Evolutionary conservation across 1,140 invertebrate genomes (phyloP), one percentile per base, ranked within the genome.

Genomic region (Drosophila repleta): DNA sequence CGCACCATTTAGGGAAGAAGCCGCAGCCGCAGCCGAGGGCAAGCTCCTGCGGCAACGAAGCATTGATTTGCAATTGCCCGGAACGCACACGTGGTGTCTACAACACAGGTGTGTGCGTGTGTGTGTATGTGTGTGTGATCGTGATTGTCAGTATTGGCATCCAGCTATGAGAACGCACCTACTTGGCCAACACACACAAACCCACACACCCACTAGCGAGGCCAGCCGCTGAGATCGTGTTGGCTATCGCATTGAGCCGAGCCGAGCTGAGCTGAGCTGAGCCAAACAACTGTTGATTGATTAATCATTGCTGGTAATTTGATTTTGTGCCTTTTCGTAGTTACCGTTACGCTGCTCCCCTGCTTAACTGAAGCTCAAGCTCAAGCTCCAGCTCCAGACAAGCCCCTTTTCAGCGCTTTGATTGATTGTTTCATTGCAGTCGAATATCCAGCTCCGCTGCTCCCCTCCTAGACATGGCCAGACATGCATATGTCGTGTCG

Each of bases 351-450:
- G 75, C 76, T 64, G 24, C 63, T 21, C 41, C 39, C 7, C 39
- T 41, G 13, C 39, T 6, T 39, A 1, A 1, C 13, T 6, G n/a
- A 4, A 2, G 46, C 43, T 26, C 39, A 56, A 56, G 29, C 21
- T 24, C 26, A 24, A 43, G 26, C 52, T 56, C 43, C 43, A 26
- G 17, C 49, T 26, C 37, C 18, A n/a, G 82, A 75, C 81, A 85
- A 81, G 81, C 82, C 83, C 71, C 78, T 87, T 76, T 84, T 83
- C 73, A 81, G 69, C 74, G 63, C 57, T 76, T 79, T 87, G 83
- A 87, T 87, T 88, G 83, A 87, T 87, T 87, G 79, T 87, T 87
- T 87, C 83, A 87, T 87, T 83, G 83, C 83, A 74, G 88, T 79
- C 61, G 64, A 75, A 79, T 76, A 82, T 82, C 68, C 83, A 82